These are phyloP conservation scores for Antheraea assamensis DNA, from an alignment of 2,888 invertebrate species.

Conservation along the genomic window DNA sequence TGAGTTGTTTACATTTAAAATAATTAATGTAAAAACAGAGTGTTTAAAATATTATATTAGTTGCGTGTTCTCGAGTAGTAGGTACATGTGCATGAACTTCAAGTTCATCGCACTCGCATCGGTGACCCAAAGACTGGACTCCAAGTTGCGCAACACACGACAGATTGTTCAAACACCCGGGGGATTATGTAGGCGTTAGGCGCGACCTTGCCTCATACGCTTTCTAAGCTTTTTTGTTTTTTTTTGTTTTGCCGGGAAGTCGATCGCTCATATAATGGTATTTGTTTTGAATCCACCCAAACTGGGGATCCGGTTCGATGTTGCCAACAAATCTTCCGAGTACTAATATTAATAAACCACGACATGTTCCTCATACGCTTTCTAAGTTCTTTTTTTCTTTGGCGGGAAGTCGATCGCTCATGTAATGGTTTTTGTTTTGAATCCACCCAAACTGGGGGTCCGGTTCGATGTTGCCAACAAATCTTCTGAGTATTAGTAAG, in stretches of 20 bases:
- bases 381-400: constrained; percentile 12
- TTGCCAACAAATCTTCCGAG: not conserved
- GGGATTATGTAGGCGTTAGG: constrained; percentile 20
- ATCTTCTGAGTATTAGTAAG: not conserved
- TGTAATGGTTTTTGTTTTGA: not conserved
- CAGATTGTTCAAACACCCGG: constrained; percentile 22
- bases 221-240: constrained; percentile 14
- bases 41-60: not conserved
- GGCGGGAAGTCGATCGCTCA: not conserved
- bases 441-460: not conserved
- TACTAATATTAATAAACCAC: too few relatives aligned
- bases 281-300: not conserved
- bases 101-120: constrained; percentile 61
- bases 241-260: not conserved
- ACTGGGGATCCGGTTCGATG: not conserved
- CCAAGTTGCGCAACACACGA: constrained; percentile 38
- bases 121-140: constrained; percentile 41
- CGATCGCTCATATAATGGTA: not conserved
- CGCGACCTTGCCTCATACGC: constrained; percentile 22
- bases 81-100: constrained; percentile 42
- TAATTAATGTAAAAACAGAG: not conserved
- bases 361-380: constrained; percentile 22
- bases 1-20: not conserved
- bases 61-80: constrained; percentile 14
- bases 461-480: not conserved